phyloP scores from a whole-genome alignment of 2,888 invertebrate genomes.

The Alsophila aescularia region DNA sequence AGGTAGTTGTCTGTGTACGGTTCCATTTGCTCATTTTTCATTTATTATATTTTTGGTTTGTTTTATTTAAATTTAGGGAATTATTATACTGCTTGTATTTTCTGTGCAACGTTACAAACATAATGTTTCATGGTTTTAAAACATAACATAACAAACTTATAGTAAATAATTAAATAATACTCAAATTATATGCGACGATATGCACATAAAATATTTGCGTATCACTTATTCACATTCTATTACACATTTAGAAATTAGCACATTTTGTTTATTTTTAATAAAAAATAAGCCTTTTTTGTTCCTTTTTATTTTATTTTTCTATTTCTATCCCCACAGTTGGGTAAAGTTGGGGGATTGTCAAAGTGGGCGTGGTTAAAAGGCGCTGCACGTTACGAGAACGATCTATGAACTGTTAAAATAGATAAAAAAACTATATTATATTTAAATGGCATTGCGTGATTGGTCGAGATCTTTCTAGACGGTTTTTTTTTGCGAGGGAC shows the following conservation, averaged over 20 bases:
- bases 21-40: conserved; percentile 56
- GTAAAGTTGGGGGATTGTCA: conserved; percentile 72
- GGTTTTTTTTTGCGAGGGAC: conserved; percentile 62
- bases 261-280: conserved; percentile 62
- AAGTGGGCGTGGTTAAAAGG: conserved; percentile 75
- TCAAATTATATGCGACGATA: background rate
- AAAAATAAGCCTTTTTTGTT: conserved; percentile 60
- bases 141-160: conserved; percentile 12
- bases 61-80: conserved; percentile 36
- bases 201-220: conserved; percentile 54
- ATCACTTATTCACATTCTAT: conserved; percentile 52
- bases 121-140: background rate
- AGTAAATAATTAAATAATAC: background rate
- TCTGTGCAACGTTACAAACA: conserved; percentile 40
- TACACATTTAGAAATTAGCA: conserved; percentile 56
- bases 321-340: conserved; percentile 59
- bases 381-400: conserved; percentile 74
- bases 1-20: conserved; percentile 62
- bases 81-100: conserved; percentile 45
- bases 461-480: conserved; percentile 54
- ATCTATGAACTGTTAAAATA: conserved; percentile 62
- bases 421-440: conserved; percentile 51
- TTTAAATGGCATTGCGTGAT: conserved; percentile 65
- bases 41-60: conserved; percentile 48
- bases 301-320: conserved; percentile 59